Conservation (phyloP, 2,888 invertebrate species). For the Cyrtodaria siliqua region DNA sequence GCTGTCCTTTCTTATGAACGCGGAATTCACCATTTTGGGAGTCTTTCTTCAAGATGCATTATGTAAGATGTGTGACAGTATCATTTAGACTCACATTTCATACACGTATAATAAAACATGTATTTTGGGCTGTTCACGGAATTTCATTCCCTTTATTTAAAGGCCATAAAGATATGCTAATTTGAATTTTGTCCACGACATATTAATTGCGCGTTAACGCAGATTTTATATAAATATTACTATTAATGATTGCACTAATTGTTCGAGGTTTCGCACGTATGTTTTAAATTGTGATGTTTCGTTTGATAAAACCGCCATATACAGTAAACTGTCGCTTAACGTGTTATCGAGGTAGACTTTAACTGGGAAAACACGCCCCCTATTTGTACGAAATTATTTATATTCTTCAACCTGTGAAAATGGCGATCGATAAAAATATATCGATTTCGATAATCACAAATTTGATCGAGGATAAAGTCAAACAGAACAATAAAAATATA, state of each 20-base stretch:
- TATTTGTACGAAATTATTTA: conserved; percentile 25
- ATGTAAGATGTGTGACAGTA: too few relatives aligned
- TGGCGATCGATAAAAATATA: conserved; percentile 12
- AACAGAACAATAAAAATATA: conserved; percentile 33
- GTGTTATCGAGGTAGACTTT: background rate
- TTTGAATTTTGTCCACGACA: too few relatives aligned
- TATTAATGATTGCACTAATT: conserved; percentile 31
- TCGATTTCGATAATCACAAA: conserved; percentile 36
- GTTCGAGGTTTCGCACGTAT: conserved; percentile 31
- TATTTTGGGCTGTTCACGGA: too few relatives aligned
- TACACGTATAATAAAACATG: too few relatives aligned
- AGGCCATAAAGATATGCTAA: too few relatives aligned
- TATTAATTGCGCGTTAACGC: conserved; percentile 39
- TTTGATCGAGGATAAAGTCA: background rate
- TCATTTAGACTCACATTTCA: too few relatives aligned
- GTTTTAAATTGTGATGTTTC: conserved; percentile 1
- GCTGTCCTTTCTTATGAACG: too few relatives aligned
- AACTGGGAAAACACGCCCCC: conserved; percentile 18
- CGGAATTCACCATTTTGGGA: too few relatives aligned
- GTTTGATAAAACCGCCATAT: conserved; percentile 38
- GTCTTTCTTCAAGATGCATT: too few relatives aligned
- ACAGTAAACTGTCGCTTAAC: background rate
- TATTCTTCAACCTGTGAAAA: conserved; percentile 1
- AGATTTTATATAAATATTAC: conserved; percentile 33
- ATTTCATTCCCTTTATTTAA: too few relatives aligned